Percentiles rank a stretch among this genome's conserved stretches.
These are phyloP conservation scores for Callospermophilus lateralis DNA, from an alignment of 2,113 vertebrate species.

Conservation along the genomic window DNA sequence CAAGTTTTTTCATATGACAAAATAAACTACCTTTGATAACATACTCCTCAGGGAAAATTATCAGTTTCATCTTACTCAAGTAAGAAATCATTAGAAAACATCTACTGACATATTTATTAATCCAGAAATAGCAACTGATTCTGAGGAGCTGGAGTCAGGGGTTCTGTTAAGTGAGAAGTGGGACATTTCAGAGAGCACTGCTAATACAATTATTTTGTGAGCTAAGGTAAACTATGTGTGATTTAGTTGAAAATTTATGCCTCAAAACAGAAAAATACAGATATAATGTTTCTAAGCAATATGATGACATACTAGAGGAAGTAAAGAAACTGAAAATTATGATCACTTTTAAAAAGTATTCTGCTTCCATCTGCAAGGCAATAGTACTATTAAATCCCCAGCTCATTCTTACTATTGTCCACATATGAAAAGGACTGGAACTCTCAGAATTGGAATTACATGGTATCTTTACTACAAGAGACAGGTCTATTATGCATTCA, in stretches of 20 bases:
- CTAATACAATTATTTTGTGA: not conserved
- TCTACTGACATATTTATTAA: not conserved
- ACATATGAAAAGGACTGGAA: not conserved
- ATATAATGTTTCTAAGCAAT: not conserved
- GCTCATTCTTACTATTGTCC: not conserved
- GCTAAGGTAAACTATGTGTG: not conserved
- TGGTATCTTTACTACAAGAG: not conserved
- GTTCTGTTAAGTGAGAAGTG: not conserved
- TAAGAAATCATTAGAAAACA: not conserved
- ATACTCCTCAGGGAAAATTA: not conserved
- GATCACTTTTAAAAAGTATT: not conserved
- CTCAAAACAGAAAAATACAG: not conserved
- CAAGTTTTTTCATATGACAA: not conserved
- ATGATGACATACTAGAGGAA: not conserved
- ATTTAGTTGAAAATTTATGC: not conserved
- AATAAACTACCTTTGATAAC: not conserved
- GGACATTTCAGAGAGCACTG: fast-evolving
- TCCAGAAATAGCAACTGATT: not conserved
- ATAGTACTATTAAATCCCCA: not conserved
- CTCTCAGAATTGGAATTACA: not conserved
- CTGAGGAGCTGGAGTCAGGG: not conserved
- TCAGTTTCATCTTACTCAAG: not conserved
- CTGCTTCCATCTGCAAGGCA: not conserved
- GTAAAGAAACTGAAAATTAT: not conserved
- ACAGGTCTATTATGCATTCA: not conserved